Evolutionary conservation across 2,797 vertebrate species (phyloP), one percentile per base, ranked within the genome.

Genomic region (Tangara arthus): DNA sequence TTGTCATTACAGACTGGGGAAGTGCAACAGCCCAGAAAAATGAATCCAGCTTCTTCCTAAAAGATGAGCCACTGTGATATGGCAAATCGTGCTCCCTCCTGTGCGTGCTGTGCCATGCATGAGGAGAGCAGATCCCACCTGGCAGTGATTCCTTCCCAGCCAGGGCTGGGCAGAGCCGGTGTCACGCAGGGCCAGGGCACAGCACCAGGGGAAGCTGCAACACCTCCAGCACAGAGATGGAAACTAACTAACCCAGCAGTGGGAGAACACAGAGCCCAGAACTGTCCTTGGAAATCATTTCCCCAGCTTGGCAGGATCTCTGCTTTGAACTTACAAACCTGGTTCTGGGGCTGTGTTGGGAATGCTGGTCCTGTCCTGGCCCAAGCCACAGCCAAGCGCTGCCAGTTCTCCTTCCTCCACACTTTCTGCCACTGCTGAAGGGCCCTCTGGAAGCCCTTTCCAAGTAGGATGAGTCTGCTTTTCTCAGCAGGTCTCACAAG

Each of bases 31-130:
- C 46, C 32, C 3, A 5, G 69, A 65, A 59, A 85, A 93, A 85
- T 4, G 7, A 86, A 87, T 44, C 53, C 37, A 42, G n/a, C 26
- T 91, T 78, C 47, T 68, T 41, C 32, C 50, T 55, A 65, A 91
- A 57, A 93, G 35, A 24, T n/a, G 52, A 72, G 75, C 37, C 22
- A 22, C 34, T 35, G 56, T 47, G 85, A 18, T 53, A 53, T 52
- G 32, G 28, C 35, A 95, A 82, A 85, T 9, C 3, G 0, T 27
- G 9, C 46, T 72, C 32, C 47, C 53, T 50, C 50, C 41, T 69
- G 46, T n/a, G 15, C 2, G 2, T 11, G 46, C 21, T 55, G 37
- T 52, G 81, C 61, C 1, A 0, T 1, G 32, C 55, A 13, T 0
- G 1, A 8, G n/a, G 46, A 76, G 18, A 71, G 53, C 10, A 1